Evolutionary conservation across 2,797 vertebrate genomes (phyloP).

Genomic region (Darevskia nairensis): DNA sequence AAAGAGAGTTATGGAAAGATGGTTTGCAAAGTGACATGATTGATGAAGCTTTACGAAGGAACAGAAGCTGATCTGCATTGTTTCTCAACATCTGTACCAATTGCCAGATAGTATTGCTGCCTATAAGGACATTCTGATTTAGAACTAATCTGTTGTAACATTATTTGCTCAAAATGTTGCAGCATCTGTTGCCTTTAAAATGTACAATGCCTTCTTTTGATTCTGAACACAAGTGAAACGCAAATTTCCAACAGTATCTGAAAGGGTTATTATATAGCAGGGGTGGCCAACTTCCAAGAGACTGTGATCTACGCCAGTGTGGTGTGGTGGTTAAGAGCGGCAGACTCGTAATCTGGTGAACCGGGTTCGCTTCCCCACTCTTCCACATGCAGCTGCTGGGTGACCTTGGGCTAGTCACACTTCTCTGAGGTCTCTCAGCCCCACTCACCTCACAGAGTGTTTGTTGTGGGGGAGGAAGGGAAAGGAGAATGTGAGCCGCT

Average conservation of each 20-base stretch:
- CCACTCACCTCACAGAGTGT: too few species aligned
- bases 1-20: not conserved
- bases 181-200: conserved; percentile 45
- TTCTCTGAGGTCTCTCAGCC: too few species aligned
- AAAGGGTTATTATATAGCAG: conserved; percentile 1
- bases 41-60: not conserved
- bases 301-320: too few species aligned
- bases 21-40: not conserved
- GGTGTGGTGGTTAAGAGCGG: too few species aligned
- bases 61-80: not conserved
- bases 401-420: too few species aligned
- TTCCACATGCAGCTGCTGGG: too few species aligned
- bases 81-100: conserved; percentile 1
- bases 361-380: too few species aligned
- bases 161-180: conserved; percentile 3
- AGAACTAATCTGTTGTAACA: conserved; percentile 11
- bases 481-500: too few species aligned
- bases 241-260: conserved; percentile 37
- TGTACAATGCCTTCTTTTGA: conserved; percentile 41
- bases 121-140: conserved; percentile 8
- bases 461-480: too few species aligned
- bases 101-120: conserved; percentile 10
- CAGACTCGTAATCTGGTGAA: too few species aligned
- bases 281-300: too few species aligned
- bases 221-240: conserved; percentile 18